Evolutionary conservation across 2,113 vertebrate genomes (phyloP).

Genomic region (Leptosomus discolor): DNA sequence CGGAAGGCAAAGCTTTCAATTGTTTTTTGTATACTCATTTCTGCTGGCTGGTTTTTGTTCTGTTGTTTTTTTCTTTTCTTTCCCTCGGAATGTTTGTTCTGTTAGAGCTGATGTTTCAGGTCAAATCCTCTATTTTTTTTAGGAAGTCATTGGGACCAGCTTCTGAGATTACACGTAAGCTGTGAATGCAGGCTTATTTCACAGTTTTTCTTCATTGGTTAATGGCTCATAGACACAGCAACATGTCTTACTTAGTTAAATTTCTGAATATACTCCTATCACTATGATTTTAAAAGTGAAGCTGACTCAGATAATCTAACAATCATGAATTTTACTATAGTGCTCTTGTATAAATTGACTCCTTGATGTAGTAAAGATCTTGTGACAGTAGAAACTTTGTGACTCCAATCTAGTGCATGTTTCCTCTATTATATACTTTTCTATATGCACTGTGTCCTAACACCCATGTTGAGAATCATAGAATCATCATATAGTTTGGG

Average conservation of each 20-base stretch:
- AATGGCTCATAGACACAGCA: not conserved
- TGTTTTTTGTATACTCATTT: fast-evolving
- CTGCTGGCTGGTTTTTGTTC: not conserved
- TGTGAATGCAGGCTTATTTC: not conserved
- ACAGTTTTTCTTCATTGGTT: not conserved
- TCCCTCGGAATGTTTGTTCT: fast-evolving
- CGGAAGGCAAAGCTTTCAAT: not conserved
- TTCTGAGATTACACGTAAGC: fast-evolving
- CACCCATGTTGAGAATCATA: no score
- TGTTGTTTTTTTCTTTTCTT: no score
- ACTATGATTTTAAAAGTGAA: not conserved
- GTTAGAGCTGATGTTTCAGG: not conserved
- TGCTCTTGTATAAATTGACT: not conserved
- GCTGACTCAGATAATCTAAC: not conserved
- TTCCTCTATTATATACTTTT: no score
- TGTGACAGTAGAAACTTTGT: not conserved
- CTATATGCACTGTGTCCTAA: no score
- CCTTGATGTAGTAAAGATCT: not conserved
- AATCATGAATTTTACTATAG: not conserved
- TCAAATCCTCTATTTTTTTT: not conserved
- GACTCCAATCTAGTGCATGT: no score
- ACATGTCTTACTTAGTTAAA: not conserved
- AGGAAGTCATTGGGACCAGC: not conserved
- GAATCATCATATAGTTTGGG: no score
- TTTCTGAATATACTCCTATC: not conserved